Evolutionary conservation across 2,113 vertebrate species (phyloP).

Genomic region (Ctenodactylus gundi): DNA sequence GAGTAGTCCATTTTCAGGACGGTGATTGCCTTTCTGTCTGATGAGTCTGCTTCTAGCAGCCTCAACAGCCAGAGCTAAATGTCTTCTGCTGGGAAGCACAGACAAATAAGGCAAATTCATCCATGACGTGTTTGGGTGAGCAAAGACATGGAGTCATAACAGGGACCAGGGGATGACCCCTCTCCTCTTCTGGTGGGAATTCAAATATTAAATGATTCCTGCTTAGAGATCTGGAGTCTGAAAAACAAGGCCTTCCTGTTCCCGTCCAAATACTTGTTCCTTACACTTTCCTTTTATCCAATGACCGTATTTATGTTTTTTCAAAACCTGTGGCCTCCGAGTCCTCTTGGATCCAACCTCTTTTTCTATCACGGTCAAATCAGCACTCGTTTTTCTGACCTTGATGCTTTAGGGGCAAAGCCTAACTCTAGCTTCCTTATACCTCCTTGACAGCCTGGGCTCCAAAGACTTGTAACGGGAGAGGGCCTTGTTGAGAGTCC

Average conservation of each 20-base stretch:
- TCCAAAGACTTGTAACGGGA: background rate
- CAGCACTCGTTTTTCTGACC: background rate
- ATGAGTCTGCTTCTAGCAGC: constrained; percentile 19
- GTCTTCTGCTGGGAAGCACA: constrained; percentile 16
- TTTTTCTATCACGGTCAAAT: constrained; percentile 8
- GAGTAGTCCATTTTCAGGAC: background rate
- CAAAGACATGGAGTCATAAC: background rate
- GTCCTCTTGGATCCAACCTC: background rate
- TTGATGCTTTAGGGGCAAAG: background rate
- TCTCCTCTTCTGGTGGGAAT: background rate
- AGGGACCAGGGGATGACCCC: background rate
- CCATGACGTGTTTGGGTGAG: background rate
- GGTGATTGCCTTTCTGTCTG: constrained; percentile 20
- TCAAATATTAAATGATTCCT: background rate
- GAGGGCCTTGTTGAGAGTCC: background rate
- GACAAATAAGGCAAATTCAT: background rate
- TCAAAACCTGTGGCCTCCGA: background rate
- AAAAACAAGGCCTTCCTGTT: background rate
- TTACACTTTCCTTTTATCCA: background rate
- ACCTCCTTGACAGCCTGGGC: background rate
- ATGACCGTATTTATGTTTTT: background rate
- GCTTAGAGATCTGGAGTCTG: background rate
- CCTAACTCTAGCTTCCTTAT: background rate
- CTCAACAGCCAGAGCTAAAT: background rate
- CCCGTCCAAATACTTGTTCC: background rate